These are phyloP conservation scores for Heteromormyrus szaboi DNA, from an alignment of 2,797 vertebrate genomes.

Conservation along the genomic window DNA sequence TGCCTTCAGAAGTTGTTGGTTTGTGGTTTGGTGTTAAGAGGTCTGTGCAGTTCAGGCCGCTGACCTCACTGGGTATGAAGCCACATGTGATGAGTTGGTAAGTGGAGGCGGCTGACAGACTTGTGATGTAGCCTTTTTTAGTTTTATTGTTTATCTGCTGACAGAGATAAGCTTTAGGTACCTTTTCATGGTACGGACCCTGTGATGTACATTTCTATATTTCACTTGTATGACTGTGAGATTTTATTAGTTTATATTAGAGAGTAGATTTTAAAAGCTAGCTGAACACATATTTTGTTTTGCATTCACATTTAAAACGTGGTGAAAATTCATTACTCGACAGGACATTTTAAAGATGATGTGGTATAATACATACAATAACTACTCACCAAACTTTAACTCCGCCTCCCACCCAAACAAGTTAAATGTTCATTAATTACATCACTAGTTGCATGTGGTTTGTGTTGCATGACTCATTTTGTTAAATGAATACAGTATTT, in stretches of 20 bases:
- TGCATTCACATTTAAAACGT: not conserved
- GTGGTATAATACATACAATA: not conserved
- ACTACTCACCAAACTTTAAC: conserved; percentile 28
- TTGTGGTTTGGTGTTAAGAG: not conserved
- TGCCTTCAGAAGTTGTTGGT: not conserved
- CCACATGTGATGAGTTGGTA: not conserved
- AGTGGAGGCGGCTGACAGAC: not conserved
- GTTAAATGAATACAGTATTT: conserved; percentile 59
- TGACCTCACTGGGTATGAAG: not conserved
- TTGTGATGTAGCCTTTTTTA: not conserved
- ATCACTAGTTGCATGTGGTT: conserved; percentile 69
- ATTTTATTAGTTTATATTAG: not conserved
- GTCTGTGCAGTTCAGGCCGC: not conserved
- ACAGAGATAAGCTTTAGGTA: not conserved
- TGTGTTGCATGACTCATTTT: conserved; percentile 58
- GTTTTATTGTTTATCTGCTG: not conserved
- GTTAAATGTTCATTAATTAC: conserved; percentile 70
- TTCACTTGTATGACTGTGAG: not conserved
- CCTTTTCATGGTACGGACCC: not conserved
- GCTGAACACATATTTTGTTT: not conserved
- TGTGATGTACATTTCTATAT: not conserved
- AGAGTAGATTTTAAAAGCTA: not conserved
- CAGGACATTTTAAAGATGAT: conserved; percentile 34
- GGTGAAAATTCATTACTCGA: not conserved
- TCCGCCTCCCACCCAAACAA: conserved; percentile 14